Percentiles rank a stretch among this genome's conserved stretches.
These are phyloP conservation scores for Coelopa pilipes DNA, from an alignment of 2,888 invertebrate species.

Conservation along the genomic window DNA sequence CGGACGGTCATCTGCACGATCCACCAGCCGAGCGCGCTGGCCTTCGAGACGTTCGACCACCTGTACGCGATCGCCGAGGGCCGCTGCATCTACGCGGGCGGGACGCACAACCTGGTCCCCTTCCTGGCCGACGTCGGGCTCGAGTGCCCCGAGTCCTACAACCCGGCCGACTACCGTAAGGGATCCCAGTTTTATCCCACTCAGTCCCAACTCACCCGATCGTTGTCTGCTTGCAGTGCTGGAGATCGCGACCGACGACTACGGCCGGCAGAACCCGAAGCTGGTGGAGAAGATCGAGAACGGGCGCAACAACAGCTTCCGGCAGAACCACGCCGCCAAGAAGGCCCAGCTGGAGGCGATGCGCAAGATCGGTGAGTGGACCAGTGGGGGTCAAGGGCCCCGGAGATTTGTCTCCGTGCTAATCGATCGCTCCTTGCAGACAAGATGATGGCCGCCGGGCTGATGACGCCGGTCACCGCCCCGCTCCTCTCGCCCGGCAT, in stretches of 20 bases:
- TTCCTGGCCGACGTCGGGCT: conserved; percentile 78
- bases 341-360: conserved; percentile 63
- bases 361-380: conserved; percentile 64
- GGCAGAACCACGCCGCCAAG: conserved; percentile 64
- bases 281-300: conserved; percentile 74
- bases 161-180: conserved; percentile 91
- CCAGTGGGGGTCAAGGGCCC: no score
- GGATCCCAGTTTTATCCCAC: conserved; percentile 43
- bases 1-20: conserved; percentile 89
- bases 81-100: conserved; percentile 82
- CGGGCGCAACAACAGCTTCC: conserved; percentile 72
- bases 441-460: conserved; percentile 69
- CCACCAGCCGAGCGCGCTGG: conserved; percentile 89
- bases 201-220: not conserved
- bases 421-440: conserved; percentile 57
- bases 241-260: conserved; percentile 84
- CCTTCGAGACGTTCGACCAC: conserved; percentile 90
- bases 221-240: conserved; percentile 71
- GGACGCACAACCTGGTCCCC: conserved; percentile 78
- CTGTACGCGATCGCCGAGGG: conserved; percentile 86
- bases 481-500: conserved; percentile 54
- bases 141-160: conserved; percentile 87
- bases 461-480: conserved; percentile 69
- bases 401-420: no score
- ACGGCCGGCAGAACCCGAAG: conserved; percentile 71